Evolutionary conservation across 2,797 vertebrate species (phyloP).

Genomic region (Eutrigla gurnardus): DNA sequence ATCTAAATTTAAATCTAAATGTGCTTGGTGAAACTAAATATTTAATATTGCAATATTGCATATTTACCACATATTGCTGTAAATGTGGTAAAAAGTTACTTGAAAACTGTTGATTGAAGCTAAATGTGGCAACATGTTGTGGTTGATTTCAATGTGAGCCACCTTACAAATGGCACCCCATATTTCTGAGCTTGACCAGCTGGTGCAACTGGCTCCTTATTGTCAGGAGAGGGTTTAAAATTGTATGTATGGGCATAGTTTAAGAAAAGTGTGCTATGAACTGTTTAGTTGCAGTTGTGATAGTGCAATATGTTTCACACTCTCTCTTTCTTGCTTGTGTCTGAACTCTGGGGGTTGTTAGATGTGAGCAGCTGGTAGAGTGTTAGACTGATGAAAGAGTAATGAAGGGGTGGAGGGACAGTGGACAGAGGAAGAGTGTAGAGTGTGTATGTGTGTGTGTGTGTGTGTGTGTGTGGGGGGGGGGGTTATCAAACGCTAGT

Average conservation of each 20-base stretch:
- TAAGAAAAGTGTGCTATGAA: conserved; percentile 16
- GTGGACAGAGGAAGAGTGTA: conserved; percentile 42
- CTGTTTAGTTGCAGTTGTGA: conserved; percentile 22
- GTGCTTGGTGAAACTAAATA: no score
- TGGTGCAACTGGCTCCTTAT: neutral
- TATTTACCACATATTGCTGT: no score
- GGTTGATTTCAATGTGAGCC: no score
- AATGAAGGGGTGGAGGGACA: conserved; percentile 61
- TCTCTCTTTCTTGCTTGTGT: conserved; percentile 14
- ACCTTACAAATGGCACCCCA: no score
- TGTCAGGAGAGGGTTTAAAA: neutral
- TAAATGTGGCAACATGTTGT: no score
- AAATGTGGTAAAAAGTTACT: no score
- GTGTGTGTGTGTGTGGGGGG: neutral
- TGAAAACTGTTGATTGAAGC: no score
- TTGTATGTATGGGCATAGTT: conserved; percentile 4
- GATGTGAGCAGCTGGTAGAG: conserved; percentile 71
- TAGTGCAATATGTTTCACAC: conserved; percentile 29
- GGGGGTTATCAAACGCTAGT: conserved; percentile 61
- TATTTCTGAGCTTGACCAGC: neutral
- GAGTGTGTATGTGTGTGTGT: neutral
- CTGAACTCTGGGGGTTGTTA: conserved; percentile 51
- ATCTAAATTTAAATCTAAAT: no score
- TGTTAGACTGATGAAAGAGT: conserved; percentile 66
- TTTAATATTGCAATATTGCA: no score